phyloP scores from a whole-genome alignment of 2,888 invertebrate genomes.

The Tridacna gigas region DNA sequence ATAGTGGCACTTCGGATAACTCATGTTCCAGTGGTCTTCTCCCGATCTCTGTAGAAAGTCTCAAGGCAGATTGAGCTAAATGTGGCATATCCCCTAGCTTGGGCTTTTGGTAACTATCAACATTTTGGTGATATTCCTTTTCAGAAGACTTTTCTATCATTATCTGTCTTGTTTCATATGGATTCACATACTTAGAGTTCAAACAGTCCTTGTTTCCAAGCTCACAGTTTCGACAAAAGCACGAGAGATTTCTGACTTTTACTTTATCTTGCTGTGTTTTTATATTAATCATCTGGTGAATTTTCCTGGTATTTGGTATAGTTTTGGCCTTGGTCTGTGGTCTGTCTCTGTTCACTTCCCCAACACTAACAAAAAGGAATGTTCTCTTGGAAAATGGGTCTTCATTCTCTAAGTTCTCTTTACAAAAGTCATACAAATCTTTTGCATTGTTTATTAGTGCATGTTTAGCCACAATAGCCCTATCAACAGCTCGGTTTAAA shows the following conservation, averaged over 20 bases:
- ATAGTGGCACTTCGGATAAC: too few species aligned
- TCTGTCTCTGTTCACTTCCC: slow-evolving; percentile 42
- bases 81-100: too few species aligned
- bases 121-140: too few species aligned
- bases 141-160: too few species aligned
- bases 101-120: too few species aligned
- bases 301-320: slow-evolving; percentile 36
- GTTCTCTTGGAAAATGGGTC: slow-evolving; percentile 29
- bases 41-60: too few species aligned
- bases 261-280: slow-evolving; percentile 16
- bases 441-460: slow-evolving; percentile 38
- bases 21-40: too few species aligned
- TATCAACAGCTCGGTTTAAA: slow-evolving; percentile 26
- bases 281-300: slow-evolving; percentile 35
- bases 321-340: slow-evolving; percentile 29
- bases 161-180: slow-evolving; percentile 4
- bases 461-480: slow-evolving; percentile 36
- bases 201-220: slow-evolving; percentile 33
- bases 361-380: slow-evolving; percentile 34
- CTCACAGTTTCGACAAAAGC: slow-evolving; percentile 43
- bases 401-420: slow-evolving; percentile 37
- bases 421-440: slow-evolving; percentile 38
- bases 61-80: too few species aligned
- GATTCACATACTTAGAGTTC: slow-evolving; percentile 48
- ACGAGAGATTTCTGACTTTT: slow-evolving; percentile 36